Conservation (phyloP, 2,113 vertebrate genomes). For the Albula glossodonta region DNA sequence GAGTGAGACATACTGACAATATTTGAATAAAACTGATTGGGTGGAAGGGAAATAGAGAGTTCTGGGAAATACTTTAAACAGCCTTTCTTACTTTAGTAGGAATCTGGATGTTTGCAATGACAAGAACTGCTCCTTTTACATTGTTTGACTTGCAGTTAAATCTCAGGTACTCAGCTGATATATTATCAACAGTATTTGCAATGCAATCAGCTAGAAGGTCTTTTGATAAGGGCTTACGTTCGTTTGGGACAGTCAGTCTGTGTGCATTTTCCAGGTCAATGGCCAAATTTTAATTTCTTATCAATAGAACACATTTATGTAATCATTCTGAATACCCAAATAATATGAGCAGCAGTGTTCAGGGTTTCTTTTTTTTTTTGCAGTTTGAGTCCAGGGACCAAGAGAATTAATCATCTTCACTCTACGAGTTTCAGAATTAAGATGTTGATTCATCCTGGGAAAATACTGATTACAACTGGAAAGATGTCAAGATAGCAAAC, state of each 20-base stretch:
- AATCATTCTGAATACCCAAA: not conserved
- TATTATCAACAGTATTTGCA: slow-evolving; percentile 12
- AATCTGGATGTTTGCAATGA: not conserved
- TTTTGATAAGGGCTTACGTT: slow-evolving; percentile 8
- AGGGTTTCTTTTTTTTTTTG: not conserved
- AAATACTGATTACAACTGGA: not conserved
- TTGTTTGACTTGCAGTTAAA: not conserved
- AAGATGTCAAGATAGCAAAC: not conserved
- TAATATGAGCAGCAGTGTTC: not conserved
- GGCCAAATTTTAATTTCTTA: slow-evolving; percentile 21
- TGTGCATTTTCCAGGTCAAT: slow-evolving; percentile 6
- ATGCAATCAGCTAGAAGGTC: not conserved
- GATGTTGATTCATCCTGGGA: not conserved
- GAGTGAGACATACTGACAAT: no score
- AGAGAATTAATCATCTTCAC: not conserved
- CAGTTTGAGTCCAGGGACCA: not conserved
- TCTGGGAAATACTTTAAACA: no score
- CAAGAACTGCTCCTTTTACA: not conserved
- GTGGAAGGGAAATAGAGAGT: not conserved
- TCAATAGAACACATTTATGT: slow-evolving; percentile 15
- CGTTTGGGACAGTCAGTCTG: slow-evolving; percentile 11
- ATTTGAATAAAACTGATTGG: not conserved
- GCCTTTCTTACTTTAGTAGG: no score
- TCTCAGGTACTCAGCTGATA: not conserved
- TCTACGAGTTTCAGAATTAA: not conserved